These are phyloP conservation scores for Eublepharis macularius DNA, from an alignment of 2,113 vertebrate genomes.

Conservation along the genomic window DNA sequence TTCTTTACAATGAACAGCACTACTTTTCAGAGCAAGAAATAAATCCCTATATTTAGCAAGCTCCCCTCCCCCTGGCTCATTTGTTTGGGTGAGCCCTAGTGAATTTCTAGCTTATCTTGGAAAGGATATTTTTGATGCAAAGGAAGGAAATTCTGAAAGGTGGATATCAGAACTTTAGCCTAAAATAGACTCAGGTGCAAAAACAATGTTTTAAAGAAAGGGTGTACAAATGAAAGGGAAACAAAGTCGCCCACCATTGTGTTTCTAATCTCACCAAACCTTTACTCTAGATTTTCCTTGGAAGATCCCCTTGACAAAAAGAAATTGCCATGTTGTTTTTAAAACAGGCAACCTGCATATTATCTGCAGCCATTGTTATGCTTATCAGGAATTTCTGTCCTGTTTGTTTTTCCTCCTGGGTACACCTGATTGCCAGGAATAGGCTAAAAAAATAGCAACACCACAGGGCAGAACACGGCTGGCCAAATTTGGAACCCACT, in stretches of 20 bases:
- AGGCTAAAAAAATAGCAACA: constrained; percentile 49
- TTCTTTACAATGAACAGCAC: background rate
- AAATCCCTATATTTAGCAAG: background rate
- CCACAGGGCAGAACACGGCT: background rate
- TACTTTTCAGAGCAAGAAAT: background rate
- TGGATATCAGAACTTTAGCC: background rate
- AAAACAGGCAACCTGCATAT: background rate
- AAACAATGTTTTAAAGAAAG: constrained; percentile 28
- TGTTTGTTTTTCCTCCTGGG: constrained; percentile 73
- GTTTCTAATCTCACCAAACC: background rate
- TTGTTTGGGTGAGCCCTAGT: background rate
- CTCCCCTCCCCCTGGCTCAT: fast-evolving
- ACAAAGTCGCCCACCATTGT: background rate
- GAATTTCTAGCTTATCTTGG: background rate
- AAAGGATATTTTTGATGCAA: background rate
- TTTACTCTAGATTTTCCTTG: background rate
- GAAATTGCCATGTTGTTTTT: fast-evolving
- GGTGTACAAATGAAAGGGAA: background rate
- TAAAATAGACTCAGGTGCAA: constrained; percentile 36
- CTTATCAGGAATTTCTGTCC: constrained; percentile 63
- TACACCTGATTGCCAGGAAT: constrained; percentile 59
- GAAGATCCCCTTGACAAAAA: constrained; percentile 53
- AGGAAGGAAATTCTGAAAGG: constrained; percentile 43
- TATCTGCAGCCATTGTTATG: constrained; percentile 21
- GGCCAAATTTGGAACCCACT: background rate